phyloP scores from a whole-genome alignment of 2,888 invertebrate genomes.

The Cheilosia grossa region DNA sequence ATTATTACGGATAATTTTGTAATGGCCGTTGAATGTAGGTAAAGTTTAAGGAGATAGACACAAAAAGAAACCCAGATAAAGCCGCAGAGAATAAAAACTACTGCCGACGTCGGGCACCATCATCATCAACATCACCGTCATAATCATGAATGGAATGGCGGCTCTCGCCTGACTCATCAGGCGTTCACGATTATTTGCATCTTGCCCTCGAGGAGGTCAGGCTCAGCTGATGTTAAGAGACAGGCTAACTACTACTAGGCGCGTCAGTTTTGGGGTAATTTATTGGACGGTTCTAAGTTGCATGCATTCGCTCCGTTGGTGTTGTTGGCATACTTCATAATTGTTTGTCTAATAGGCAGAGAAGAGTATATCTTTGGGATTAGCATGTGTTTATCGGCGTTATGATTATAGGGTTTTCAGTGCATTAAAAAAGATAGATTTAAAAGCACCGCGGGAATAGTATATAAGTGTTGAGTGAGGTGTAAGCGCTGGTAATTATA shows the following conservation, averaged over 20 bases:
- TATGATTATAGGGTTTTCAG: conserved; percentile 30
- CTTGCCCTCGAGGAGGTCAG: conserved; percentile 58
- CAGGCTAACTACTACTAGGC: conserved; percentile 35
- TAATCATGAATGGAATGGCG: conserved; percentile 49
- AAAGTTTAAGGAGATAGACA: conserved; percentile 49
- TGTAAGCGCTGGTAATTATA: background rate
- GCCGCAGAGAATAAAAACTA: conserved; percentile 18
- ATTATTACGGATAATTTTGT: conserved; percentile 74
- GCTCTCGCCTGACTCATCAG: conserved; percentile 50
- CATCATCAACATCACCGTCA: conserved; percentile 51
- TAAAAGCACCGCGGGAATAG: conserved; percentile 1
- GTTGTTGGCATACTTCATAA: conserved; percentile 36
- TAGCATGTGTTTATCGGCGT: conserved; percentile 42
- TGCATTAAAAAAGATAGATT: conserved; percentile 43
- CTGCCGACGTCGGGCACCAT: conserved; percentile 7
- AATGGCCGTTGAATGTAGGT: conserved; percentile 65
- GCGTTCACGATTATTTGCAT: conserved; percentile 72
- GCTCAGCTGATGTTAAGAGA: background rate
- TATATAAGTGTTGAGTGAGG: background rate
- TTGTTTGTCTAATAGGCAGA: conserved; percentile 50
- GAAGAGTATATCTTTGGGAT: conserved; percentile 26
- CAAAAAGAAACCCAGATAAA: conserved; percentile 43
- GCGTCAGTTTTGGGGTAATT: conserved; percentile 64
- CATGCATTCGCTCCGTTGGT: conserved; percentile 23
- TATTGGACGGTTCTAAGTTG: conserved; percentile 51